Evolutionary conservation across 2,113 vertebrate genomes (phyloP).

Genomic region (Paradoxurus hermaphroditus): DNA sequence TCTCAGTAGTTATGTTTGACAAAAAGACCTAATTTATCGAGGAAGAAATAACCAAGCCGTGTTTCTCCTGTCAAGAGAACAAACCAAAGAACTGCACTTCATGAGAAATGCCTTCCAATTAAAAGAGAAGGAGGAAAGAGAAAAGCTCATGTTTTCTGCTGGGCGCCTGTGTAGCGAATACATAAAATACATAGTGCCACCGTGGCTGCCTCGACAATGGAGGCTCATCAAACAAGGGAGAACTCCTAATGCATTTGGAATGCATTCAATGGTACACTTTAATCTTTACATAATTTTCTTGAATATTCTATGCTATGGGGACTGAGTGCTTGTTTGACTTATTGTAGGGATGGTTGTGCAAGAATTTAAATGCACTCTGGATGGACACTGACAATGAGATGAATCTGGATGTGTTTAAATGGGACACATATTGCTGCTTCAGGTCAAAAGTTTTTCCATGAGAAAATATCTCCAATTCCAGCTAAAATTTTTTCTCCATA

Average conservation of each 20-base stretch:
- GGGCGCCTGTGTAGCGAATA: not conserved
- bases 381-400: not conserved
- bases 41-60: conserved; percentile 42
- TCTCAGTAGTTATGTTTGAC: not conserved
- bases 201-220: conserved; percentile 23
- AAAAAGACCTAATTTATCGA: conserved; percentile 41
- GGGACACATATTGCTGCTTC: not conserved
- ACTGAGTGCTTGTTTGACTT: not conserved
- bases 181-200: not conserved
- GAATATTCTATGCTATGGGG: not conserved
- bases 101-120: conserved; percentile 45
- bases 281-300: conserved; percentile 40
- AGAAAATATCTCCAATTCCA: conserved; percentile 24
- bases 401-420: conserved; percentile 44
- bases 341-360: not conserved
- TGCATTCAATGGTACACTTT: not conserved
- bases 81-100: conserved; percentile 48
- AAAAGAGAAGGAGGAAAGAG: not conserved
- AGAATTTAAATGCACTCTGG: conserved; percentile 39
- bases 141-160: not conserved
- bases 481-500: not conserved
- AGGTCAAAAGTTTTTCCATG: conserved; percentile 33
- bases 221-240: not conserved
- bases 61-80: conserved; percentile 36
- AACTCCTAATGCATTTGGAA: not conserved